phyloP scores from a whole-genome alignment of 1,140 invertebrate genomes.

The Bombus haemorrhoidalis region DNA sequence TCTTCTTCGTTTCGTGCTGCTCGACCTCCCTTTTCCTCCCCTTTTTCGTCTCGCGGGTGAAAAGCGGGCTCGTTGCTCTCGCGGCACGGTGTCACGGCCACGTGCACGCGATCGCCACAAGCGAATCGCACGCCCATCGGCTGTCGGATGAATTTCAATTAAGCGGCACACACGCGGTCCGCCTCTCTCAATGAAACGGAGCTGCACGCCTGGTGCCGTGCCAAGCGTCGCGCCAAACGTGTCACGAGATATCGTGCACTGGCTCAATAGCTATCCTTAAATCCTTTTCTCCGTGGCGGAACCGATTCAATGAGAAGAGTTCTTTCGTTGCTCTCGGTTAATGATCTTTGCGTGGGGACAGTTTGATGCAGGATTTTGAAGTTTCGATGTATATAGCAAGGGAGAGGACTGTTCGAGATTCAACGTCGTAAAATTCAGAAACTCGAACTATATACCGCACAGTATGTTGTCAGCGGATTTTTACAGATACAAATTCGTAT shows the following conservation, averaged over 20 bases:
- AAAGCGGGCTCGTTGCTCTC: slow-evolving; percentile 24
- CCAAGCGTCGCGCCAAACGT: slow-evolving; percentile 3
- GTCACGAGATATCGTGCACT: background rate
- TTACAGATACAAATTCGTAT: too few species aligned
- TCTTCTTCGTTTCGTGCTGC: background rate
- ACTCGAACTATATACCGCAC: too few species aligned
- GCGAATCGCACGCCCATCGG: slow-evolving; percentile 59
- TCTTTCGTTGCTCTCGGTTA: too few species aligned
- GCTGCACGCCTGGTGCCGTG: slow-evolving; percentile 19
- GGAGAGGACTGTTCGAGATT: too few species aligned
- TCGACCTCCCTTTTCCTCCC: background rate
- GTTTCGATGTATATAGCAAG: too few species aligned
- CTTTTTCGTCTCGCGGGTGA: slow-evolving; percentile 11
- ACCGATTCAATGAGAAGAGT: background rate
- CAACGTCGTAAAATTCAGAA: too few species aligned
- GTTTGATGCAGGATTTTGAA: background rate
- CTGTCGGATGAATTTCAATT: slow-evolving; percentile 66
- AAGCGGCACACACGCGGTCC: slow-evolving; percentile 26
- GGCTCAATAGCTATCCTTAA: background rate
- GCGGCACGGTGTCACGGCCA: slow-evolving; percentile 45
- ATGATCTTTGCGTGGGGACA: background rate
- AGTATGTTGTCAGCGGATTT: too few species aligned
- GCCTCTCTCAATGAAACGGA: slow-evolving; percentile 28
- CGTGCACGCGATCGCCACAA: slow-evolving; percentile 64
- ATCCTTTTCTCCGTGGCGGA: background rate